Evolutionary conservation across 2,113 vertebrate genomes (phyloP).

Genomic region (Cichladusa arquata): DNA sequence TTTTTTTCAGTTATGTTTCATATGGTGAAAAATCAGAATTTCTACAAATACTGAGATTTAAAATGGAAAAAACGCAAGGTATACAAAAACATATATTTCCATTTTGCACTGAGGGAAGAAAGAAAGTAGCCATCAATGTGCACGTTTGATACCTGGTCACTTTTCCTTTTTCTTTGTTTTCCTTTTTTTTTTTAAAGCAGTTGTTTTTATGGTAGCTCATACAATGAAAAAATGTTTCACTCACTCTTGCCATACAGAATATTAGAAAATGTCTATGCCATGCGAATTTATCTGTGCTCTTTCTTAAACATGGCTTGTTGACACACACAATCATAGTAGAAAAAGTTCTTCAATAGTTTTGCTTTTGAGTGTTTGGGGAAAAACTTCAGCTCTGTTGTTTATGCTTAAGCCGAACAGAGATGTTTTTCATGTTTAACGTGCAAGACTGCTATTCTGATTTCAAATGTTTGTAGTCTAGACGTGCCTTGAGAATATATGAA

Average conservation of each 20-base stretch:
- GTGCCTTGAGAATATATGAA: background rate
- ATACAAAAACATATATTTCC: background rate
- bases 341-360: background rate
- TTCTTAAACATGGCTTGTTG: background rate
- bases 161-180: background rate
- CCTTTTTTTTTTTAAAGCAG: background rate
- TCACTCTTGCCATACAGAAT: background rate
- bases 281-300: background rate
- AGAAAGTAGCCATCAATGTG: background rate
- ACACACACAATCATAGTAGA: background rate
- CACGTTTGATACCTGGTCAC: rapidly evolving
- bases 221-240: background rate
- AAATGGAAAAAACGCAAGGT: background rate
- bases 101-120: background rate
- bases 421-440: background rate
- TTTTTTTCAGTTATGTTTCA: background rate
- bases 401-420: background rate
- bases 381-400: background rate
- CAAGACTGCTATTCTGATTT: background rate
- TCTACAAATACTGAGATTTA: background rate
- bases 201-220: background rate
- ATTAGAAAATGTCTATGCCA: background rate
- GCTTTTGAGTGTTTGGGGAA: background rate
- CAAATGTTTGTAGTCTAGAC: background rate
- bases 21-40: background rate